Conservation (phyloP, 2,797 vertebrate species). For the Rhynchotus rufescens region DNA sequence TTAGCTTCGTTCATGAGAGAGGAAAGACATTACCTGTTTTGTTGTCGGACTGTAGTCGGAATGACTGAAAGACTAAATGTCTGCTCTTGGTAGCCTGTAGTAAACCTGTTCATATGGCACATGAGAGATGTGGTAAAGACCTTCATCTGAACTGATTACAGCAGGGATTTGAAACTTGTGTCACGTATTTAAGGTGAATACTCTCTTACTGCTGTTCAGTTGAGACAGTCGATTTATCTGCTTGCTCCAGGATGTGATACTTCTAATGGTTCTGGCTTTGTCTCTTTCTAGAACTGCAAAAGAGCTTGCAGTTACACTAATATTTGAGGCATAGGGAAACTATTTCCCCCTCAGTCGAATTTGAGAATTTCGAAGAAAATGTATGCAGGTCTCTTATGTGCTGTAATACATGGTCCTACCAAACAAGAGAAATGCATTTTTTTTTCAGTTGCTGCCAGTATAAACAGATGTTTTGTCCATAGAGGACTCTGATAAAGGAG, state of each 20-base stretch:
- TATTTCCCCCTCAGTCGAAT: not conserved
- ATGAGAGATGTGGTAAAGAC: not conserved
- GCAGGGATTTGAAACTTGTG: not conserved
- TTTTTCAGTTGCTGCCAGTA: not conserved
- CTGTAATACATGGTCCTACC: not conserved
- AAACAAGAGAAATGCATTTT: not conserved
- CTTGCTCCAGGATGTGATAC: not conserved
- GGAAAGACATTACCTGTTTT: not conserved
- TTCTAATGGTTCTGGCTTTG: not conserved
- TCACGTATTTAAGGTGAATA: not conserved
- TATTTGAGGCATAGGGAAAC: not conserved
- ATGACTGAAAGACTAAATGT: not conserved
- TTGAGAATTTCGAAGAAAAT: not conserved
- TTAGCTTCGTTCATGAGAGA: not conserved
- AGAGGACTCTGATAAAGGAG: conserved; percentile 32
- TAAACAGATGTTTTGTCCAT: conserved; percentile 29
- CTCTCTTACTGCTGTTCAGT: not conserved
- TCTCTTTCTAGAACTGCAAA: not conserved
- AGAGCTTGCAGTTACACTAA: not conserved
- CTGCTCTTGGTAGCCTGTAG: not conserved
- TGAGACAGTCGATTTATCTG: not conserved
- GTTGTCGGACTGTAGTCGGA: not conserved
- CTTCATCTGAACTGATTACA: not conserved
- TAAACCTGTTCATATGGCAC: rapidly evolving
- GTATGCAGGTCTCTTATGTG: not conserved